A percentile compares a stretch with the other conserved stretches of the same genome.
Evolutionary conservation across 2,113 vertebrate genomes (phyloP).

Genomic region (Phaethornis superciliosus): DNA sequence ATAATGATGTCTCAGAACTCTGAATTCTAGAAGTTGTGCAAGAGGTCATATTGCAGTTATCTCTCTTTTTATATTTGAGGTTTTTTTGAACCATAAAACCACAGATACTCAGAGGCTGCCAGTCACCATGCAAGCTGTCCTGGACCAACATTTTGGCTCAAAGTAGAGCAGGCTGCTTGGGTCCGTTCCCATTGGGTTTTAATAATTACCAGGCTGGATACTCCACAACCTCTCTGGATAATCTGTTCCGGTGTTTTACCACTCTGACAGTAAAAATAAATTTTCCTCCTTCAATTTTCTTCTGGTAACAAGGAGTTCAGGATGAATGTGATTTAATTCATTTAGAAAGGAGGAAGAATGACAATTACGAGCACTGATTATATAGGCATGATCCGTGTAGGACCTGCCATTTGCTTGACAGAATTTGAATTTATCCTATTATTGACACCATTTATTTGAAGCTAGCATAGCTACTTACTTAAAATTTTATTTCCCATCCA

Average conservation of each 20-base stretch:
- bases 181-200: neutral
- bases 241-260: neutral
- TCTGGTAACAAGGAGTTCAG: neutral
- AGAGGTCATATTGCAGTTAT: neutral
- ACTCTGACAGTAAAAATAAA: neutral
- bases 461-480: neutral
- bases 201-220: neutral
- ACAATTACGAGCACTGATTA: neutral
- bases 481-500: neutral
- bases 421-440: neutral
- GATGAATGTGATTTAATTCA: neutral
- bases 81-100: neutral
- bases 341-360: neutral
- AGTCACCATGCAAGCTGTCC: neutral
- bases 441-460: neutral
- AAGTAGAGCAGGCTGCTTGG: neutral
- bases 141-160: neutral
- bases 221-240: neutral
- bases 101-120: neutral
- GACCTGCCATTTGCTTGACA: neutral
- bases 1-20: neutral
- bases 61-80: neutral
- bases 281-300: neutral
- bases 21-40: neutral
- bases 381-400: neutral